Evolutionary conservation across 2,888 invertebrate genomes (phyloP), one percentile per base, ranked within the genome.

Genomic region (Sthenelais limicola): DNA sequence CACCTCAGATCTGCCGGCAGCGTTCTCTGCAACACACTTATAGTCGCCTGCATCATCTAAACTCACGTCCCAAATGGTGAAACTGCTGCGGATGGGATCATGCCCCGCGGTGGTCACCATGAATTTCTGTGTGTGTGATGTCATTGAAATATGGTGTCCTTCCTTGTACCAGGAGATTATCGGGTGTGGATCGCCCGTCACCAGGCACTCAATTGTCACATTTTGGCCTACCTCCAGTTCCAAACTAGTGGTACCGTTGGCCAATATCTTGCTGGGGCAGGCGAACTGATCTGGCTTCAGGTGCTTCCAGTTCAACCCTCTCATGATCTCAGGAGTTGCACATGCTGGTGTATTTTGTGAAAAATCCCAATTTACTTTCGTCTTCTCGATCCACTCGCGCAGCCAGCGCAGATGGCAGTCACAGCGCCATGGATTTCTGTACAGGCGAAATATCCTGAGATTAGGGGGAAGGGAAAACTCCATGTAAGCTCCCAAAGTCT

Each of bases 321-420:
- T 58, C 21, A 78, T 69, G 30, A 48, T 43, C 28, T 72, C 71
- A 7, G 79, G 79, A 2, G 67, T 51, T 18, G 72, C 51, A 49
- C 80, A 80, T 1, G 68, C 68, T 5, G 80, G 80, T 3, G 76
- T 76, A 68, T 77, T 77, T 21, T 58, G 48, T 1, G 68, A 43
- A 52, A 79, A 80, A 33, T 77, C 74, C 80, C 80, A 80, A 68
- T 78, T 76, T 15, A 75, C 70, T 21, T 58, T 71, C 15, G 54
- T 51, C n/a, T 52, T 48, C 21, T 56, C 43, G 18, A 77, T 73
- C 69, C 71, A 70, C 9, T 71, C 35, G 7, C 76, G 68, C n/a
- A 80, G 48, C 78, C 79, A 78, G 3, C 77, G 75, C 56, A 80
- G 75, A 15, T 67, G 71, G 35, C 80, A 80, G 72, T 80, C 77